phyloP scores from a whole-genome alignment of 2,113 vertebrate genomes.

The Rhizomys pruinosus region DNA sequence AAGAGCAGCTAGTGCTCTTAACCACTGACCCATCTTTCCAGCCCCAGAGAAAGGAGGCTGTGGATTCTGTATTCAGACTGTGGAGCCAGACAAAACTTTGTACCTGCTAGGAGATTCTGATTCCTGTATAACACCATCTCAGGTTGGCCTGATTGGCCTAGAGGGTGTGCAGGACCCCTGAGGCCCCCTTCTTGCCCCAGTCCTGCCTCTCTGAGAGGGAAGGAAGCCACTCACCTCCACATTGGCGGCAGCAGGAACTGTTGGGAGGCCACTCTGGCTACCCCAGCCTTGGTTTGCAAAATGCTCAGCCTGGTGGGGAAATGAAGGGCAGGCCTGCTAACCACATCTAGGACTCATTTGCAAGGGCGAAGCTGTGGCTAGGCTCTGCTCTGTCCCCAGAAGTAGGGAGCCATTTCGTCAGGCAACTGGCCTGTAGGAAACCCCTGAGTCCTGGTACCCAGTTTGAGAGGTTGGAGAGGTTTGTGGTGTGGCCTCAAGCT shows the following conservation, averaged over 20 bases:
- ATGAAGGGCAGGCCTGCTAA: constrained; percentile 70
- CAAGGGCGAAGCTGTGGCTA: constrained; percentile 43
- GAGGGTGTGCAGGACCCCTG: not conserved
- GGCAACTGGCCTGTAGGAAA: not conserved
- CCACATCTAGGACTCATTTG: constrained; percentile 70
- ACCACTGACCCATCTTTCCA: too few relatives aligned
- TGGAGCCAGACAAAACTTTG: not conserved
- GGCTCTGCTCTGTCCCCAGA: not conserved
- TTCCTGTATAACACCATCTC: not conserved
- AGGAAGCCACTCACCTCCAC: constrained; percentile 58
- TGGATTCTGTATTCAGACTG: not conserved
- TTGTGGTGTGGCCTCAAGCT: not conserved
- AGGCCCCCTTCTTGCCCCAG: not conserved
- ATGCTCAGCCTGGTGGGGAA: constrained; percentile 72
- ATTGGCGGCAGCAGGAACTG: constrained; percentile 69
- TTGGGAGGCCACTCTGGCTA: not conserved
- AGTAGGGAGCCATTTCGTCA: not conserved
- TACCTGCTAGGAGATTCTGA: rapidly evolving
- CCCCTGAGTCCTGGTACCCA: rapidly evolving
- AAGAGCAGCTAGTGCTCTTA: too few relatives aligned
- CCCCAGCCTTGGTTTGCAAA: constrained; percentile 75
- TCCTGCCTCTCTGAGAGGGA: constrained; percentile 45
- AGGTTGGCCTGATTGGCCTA: not conserved
- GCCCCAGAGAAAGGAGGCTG: too few relatives aligned
- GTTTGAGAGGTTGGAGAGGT: not conserved